Evolutionary conservation across 2,888 invertebrate species (phyloP).

Genomic region (Entomobrya multifasciata): DNA sequence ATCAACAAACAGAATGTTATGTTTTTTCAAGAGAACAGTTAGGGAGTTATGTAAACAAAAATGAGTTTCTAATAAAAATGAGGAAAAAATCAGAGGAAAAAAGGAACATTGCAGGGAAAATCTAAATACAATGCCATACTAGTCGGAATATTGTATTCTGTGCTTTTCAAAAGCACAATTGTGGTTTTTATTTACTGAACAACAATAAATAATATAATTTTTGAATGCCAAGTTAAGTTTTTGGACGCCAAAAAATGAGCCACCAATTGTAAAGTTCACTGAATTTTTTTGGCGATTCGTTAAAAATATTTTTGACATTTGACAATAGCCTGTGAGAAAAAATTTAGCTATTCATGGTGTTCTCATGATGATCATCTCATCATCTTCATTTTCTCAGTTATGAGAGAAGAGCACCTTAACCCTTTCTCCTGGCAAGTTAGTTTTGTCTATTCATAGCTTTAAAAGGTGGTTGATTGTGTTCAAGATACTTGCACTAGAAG

Average conservation of each 20-base stretch:
- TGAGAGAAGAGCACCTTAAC: constrained; percentile 5
- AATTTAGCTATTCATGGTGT: constrained; percentile 1
- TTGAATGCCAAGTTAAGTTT: background rate
- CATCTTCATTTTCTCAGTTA: background rate
- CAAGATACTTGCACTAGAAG: background rate
- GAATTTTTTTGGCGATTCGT: background rate
- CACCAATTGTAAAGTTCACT: background rate
- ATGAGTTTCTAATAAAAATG: background rate
- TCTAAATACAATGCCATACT: background rate
- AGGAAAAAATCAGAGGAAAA: background rate
- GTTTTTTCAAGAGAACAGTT: background rate
- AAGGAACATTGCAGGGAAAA: background rate
- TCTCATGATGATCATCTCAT: background rate
- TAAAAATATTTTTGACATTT: constrained; percentile 59
- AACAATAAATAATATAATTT: background rate
- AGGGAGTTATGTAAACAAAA: background rate
- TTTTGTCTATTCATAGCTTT: background rate
- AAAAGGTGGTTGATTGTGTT: background rate
- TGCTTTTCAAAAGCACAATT: background rate
- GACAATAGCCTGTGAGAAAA: constrained; percentile 54
- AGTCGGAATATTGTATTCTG: background rate
- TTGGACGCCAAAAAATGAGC: background rate
- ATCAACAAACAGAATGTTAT: background rate
- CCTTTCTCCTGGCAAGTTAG: background rate
- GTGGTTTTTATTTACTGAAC: constrained; percentile 12